These are phyloP conservation scores for Saccostrea echinata DNA, from an alignment of 1,140 invertebrate species.

Conservation along the genomic window DNA sequence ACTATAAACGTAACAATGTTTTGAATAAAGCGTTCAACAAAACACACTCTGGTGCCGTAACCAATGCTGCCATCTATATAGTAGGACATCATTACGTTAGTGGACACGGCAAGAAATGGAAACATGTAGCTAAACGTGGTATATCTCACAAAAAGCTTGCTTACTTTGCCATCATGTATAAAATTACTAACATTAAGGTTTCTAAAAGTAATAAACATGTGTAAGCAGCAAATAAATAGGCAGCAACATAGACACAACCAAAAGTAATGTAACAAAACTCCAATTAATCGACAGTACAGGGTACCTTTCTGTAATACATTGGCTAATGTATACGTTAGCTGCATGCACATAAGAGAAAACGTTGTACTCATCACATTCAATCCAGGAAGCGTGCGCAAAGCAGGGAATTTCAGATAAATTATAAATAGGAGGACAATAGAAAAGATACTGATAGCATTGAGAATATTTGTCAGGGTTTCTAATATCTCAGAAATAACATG, in stretches of 20 bases:
- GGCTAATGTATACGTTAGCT: background rate
- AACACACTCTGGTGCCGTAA: conserved; percentile 12
- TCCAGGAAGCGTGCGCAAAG: background rate
- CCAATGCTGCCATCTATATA: background rate
- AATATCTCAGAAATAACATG: background rate
- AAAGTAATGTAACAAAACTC: background rate
- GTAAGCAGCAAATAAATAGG: background rate
- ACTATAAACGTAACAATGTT: too few species aligned
- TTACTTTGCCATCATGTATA: background rate
- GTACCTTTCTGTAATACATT: background rate
- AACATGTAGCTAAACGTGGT: background rate
- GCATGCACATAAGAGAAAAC: background rate
- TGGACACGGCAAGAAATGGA: background rate
- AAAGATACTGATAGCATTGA: background rate
- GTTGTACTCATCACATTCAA: background rate
- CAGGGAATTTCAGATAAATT: background rate
- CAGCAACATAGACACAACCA: background rate
- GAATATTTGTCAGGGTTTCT: background rate
- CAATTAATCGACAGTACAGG: background rate
- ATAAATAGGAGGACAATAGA: background rate
- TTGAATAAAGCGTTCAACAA: too few species aligned
- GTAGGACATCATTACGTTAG: background rate
- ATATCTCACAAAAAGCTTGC: background rate
- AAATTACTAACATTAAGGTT: background rate
- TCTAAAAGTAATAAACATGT: background rate